Conservation (phyloP, 2,888 invertebrate species). For the Eilema sororculum region DNA sequence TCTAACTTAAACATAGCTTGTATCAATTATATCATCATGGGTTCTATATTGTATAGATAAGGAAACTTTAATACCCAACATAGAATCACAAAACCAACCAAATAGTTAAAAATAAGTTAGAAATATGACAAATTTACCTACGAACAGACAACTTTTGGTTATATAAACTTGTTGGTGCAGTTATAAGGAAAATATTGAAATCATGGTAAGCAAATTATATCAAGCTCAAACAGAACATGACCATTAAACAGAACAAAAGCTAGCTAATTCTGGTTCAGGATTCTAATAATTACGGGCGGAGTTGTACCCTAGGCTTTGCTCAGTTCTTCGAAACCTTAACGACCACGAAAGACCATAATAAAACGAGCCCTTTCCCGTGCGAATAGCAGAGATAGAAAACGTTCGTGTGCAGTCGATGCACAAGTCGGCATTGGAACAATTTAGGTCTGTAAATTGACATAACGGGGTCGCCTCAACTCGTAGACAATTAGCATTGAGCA, state of each 20-base stretch:
- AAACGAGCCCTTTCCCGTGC: not conserved
- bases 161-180: not conserved
- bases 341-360: not conserved
- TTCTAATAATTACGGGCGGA: not conserved
- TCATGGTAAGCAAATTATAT: not conserved
- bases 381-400: not conserved
- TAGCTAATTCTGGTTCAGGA: conserved; percentile 3
- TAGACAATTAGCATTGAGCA: conserved; percentile 72
- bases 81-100: not conserved
- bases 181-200: not conserved
- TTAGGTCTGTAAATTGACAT: conserved; percentile 54
- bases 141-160: not conserved
- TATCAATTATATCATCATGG: not conserved
- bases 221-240: not conserved
- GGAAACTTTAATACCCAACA: not conserved
- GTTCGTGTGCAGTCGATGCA: conserved; percentile 16
- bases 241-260: not conserved
- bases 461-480: conserved; percentile 67
- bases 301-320: not conserved
- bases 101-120: not conserved
- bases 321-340: not conserved
- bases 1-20: no score
- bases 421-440: conserved; percentile 46
- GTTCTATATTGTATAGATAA: not conserved
- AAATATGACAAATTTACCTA: not conserved